phyloP scores from a whole-genome alignment of 2,888 invertebrate species.

The Oligia fasciuncula region DNA sequence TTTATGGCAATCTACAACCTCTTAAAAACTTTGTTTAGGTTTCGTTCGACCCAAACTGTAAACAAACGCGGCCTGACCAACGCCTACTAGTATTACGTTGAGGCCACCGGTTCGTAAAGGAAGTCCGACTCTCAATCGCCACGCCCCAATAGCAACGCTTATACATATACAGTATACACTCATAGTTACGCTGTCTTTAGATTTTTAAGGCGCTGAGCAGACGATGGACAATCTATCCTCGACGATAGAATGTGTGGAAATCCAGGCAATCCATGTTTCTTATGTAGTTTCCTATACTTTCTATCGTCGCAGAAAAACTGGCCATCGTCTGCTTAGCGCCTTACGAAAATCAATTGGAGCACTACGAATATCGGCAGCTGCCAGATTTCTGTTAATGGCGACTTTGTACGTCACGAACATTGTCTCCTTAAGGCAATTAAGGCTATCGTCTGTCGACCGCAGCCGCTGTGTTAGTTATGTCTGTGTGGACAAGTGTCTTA shows the following conservation, averaged over 20 bases:
- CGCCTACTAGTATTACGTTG: conserved; percentile 19
- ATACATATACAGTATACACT: too few species aligned
- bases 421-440: conserved; percentile 39
- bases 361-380: conserved; percentile 8
- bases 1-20: neutral
- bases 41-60: conserved; percentile 13
- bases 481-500: conserved; percentile 29
- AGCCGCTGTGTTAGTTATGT: conserved; percentile 18
- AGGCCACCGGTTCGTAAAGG: conserved; percentile 12
- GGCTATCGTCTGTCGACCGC: conserved; percentile 33
- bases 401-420: conserved; percentile 32
- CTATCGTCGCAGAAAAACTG: neutral
- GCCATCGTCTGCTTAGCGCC: neutral
- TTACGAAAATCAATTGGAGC: conserved; percentile 24
- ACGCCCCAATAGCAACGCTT: conserved; percentile 9
- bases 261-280: neutral
- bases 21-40: neutral
- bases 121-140: conserved; percentile 25
- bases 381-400: conserved; percentile 21
- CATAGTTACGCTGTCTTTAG: conserved; percentile 1
- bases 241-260: too few species aligned
- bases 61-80: conserved; percentile 19
- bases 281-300: neutral
- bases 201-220: neutral
- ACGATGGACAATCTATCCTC: neutral